Percentiles rank a stretch among this genome's conserved stretches.
Conservation (phyloP, 2,113 vertebrate species). For the Cyprinodon variegatus region DNA sequence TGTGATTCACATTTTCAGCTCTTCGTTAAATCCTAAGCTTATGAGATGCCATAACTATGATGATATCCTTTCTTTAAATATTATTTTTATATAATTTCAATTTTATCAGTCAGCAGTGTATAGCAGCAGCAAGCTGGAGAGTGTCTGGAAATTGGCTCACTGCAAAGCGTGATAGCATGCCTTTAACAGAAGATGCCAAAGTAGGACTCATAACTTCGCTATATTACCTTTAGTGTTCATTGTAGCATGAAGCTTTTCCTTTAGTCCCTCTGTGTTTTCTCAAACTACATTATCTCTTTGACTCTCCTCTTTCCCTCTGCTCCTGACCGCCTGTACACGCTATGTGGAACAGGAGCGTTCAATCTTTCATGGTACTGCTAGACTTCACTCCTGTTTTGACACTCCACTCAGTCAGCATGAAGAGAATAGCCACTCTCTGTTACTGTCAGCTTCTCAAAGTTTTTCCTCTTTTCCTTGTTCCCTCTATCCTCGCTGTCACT, state of each 20-base stretch:
- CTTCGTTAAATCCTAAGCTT: constrained; percentile 47
- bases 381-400: constrained; percentile 60
- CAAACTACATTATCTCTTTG: constrained; percentile 31
- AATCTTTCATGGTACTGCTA: constrained; percentile 62
- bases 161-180: constrained; percentile 30
- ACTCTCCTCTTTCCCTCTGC: constrained; percentile 24
- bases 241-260: constrained; percentile 38
- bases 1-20: constrained; percentile 42
- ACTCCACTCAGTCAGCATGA: constrained; percentile 57
- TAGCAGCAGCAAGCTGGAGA: constrained; percentile 43
- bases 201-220: constrained; percentile 42
- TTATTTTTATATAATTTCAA: constrained; percentile 55
- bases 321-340: constrained; percentile 47
- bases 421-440: constrained; percentile 59
- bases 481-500: constrained; percentile 45
- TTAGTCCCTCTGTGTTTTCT: constrained; percentile 14
- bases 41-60: constrained; percentile 66
- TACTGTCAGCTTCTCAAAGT: constrained; percentile 41
- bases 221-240: constrained; percentile 56
- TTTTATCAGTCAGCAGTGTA: constrained; percentile 52
- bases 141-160: constrained; percentile 37
- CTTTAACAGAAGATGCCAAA: constrained; percentile 52
- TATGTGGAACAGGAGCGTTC: constrained; percentile 62
- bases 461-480: constrained; percentile 23
- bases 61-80: constrained; percentile 57